Evolutionary conservation across 2,113 vertebrate species (phyloP), one percentile per base, ranked within the genome.

Genomic region (Prolemur simus): DNA sequence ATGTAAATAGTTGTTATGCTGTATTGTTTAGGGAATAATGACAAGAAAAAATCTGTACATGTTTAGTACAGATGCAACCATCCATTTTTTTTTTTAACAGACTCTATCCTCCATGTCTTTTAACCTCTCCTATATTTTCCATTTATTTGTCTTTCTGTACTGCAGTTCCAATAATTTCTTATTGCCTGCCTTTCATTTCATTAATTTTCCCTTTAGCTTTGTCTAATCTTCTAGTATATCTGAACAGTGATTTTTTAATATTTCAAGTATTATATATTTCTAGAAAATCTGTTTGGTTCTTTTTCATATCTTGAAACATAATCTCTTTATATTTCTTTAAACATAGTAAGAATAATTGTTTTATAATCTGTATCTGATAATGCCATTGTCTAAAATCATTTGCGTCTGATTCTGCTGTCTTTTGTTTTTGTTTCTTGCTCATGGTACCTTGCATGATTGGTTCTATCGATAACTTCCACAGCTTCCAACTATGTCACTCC

Each of bases 361-460:
- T 54, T 95, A 39, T 85, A 52, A 84, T 77, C 49, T 85, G n/a
- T 68, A 27, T 87, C 17, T 73, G 63, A 60, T 69, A 66, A 52
- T 83, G 56, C 42, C 49, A 77, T 15, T 56, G 77, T 95, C 58
- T 77, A 76, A 94, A 90, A 77, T 95, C 80, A 77, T n/a, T 89
- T 64, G 34, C 27, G 49, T 87, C 49, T 93, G 54, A 81, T 91
- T 91, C 66, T 81, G 8, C 27, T 80, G 15, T 71, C 23, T 73
- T 0, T 56, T 80, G 47, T 80, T 91, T 81, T 82, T 76, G 89
- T 14, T 68, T 92, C 68, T 76, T 83, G 32, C 32, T 60, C 12
- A 45, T 77, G 58, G 27, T 96, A 23, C 71, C 68, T 85, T 73
- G 6, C 88, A 6, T 69, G 18, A 69, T 23, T 63, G 32, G 49